A percentile compares a stretch with the other conserved stretches of the same genome.
Conservation (phyloP, 2,113 vertebrate species). For the Galbula dea region DNA sequence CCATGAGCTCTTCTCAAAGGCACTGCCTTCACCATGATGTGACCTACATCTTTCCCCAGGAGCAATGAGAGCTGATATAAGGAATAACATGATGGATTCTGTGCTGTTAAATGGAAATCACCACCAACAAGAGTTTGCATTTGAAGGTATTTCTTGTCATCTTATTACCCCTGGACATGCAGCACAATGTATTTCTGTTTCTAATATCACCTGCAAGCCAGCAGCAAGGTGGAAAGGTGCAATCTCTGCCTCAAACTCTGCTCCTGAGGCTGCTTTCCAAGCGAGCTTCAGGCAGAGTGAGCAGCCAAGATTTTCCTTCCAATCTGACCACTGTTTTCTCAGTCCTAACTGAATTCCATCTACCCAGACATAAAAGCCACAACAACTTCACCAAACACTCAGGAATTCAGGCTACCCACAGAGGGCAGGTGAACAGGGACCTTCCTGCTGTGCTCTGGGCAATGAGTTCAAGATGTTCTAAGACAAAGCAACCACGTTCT, state of each 20-base stretch:
- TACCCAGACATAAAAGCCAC: not conserved
- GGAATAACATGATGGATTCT: not conserved
- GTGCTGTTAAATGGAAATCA: slow-evolving; percentile 11
- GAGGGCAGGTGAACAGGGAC: not conserved
- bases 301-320: not conserved
- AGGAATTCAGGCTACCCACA: accelerated
- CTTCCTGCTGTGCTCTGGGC: not conserved
- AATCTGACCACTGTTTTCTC: not conserved
- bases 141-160: not conserved
- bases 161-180: not conserved
- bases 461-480: not conserved
- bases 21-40: not conserved
- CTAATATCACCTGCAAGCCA: accelerated
- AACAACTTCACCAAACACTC: not conserved
- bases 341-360: not conserved
- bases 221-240: not conserved
- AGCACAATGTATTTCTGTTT: not conserved
- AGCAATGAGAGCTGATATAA: slow-evolving; percentile 38
- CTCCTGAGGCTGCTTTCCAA: not conserved
- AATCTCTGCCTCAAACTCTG: not conserved
- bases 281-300: accelerated
- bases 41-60: slow-evolving; percentile 1
- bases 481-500: not conserved
- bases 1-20: not conserved
- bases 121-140: not conserved